Conservation (phyloP, 2,888 invertebrate species). For the Myopa tessellatipennis region DNA sequence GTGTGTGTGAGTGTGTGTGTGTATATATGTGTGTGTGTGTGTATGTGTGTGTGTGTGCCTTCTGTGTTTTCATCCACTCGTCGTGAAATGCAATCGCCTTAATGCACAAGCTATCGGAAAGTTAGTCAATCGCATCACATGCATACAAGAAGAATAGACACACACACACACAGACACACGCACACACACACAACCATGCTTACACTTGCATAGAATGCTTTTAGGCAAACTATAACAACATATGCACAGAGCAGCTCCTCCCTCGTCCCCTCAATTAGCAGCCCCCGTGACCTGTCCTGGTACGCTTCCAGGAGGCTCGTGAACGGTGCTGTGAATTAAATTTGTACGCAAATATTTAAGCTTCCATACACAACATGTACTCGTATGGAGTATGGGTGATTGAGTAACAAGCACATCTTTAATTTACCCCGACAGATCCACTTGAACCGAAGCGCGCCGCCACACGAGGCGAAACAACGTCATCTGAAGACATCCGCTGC, state of each 20-base stretch:
- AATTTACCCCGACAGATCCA: constrained; percentile 1
- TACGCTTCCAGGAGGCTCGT: background rate
- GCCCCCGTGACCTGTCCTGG: background rate
- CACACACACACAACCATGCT: background rate
- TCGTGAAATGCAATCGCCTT: background rate
- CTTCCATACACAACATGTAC: too few relatives aligned
- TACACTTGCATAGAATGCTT: too few relatives aligned
- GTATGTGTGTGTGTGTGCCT: background rate
- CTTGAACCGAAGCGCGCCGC: background rate
- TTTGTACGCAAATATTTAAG: background rate
- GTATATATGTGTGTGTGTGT: background rate
- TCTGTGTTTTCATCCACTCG: background rate
- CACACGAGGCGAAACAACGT: background rate
- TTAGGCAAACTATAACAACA: too few relatives aligned
- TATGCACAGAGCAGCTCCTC: too few relatives aligned
- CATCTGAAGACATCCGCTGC: constrained; percentile 22
- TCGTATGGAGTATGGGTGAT: too few relatives aligned
- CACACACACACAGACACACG: background rate
- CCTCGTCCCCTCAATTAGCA: too few relatives aligned
- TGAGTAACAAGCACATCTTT: too few relatives aligned
- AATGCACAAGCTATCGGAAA: background rate
- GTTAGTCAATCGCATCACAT: background rate
- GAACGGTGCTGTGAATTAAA: background rate
- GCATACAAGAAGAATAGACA: background rate
- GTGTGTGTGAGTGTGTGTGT: background rate